Evolutionary conservation across 1,140 invertebrate species (phyloP).

Genomic region (Saccostrea cuccullata): DNA sequence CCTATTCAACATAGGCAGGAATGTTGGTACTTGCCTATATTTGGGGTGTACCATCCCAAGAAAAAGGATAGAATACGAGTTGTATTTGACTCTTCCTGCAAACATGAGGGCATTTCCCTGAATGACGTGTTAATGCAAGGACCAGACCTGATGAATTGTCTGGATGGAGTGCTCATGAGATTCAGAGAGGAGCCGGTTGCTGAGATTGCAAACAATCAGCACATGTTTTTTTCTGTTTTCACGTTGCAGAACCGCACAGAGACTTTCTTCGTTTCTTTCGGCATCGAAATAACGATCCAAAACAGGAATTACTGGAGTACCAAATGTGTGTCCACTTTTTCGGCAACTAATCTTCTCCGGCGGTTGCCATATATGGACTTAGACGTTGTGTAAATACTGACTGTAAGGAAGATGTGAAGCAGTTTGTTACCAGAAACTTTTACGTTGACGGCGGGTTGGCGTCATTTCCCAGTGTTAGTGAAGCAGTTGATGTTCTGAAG

Average conservation of each 20-base stretch:
- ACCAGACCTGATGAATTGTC: conserved; percentile 29
- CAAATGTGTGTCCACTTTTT: conserved; percentile 2
- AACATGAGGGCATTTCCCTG: too few relatives aligned
- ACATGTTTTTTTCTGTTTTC: neutral
- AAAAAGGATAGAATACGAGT: neutral
- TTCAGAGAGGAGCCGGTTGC: conserved; percentile 1
- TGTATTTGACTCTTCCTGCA: too few relatives aligned
- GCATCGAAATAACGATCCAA: neutral
- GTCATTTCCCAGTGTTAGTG: too few relatives aligned
- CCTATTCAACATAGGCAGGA: neutral
- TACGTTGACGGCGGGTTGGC: too few relatives aligned
- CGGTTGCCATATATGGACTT: too few relatives aligned
- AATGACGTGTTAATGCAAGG: too few relatives aligned
- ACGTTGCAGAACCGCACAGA: neutral
- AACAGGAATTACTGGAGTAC: neutral
- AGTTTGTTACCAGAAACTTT: too few relatives aligned
- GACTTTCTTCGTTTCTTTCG: conserved; percentile 20
- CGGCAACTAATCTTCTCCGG: conserved; percentile 6
- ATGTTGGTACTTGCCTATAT: conserved; percentile 39
- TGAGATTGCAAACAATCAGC: neutral
- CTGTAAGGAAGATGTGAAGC: too few relatives aligned
- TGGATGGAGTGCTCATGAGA: conserved; percentile 17
- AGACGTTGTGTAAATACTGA: too few relatives aligned
- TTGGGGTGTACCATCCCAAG: conserved; percentile 19
- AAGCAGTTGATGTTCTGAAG: too few relatives aligned